phyloP scores from a whole-genome alignment of 2,113 vertebrate species.

The Condylura cristata region DNA sequence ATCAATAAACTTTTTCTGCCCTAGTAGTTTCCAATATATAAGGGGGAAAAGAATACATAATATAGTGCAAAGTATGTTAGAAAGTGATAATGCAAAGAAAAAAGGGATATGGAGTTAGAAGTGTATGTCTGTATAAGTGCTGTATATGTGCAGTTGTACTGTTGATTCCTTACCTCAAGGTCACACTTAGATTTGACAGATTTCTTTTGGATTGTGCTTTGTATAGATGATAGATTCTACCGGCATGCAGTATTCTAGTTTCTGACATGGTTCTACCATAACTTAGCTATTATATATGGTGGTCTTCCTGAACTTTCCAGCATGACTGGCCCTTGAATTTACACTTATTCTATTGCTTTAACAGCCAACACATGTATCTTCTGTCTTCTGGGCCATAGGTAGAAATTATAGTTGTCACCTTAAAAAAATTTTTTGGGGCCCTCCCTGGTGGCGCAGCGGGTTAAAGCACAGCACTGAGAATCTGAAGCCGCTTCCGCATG shows the following conservation, averaged over 20 bases:
- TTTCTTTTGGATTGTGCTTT: conserved; percentile 86
- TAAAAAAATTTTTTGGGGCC: too few relatives aligned
- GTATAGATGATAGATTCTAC: conserved; percentile 86
- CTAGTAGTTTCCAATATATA: not conserved
- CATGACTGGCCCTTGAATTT: conserved; percentile 30
- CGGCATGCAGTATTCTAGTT: not conserved
- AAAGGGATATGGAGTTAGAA: not conserved
- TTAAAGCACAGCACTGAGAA: too few relatives aligned
- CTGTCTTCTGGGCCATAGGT: not conserved
- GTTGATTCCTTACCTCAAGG: conserved; percentile 90
- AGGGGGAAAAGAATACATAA: not conserved
- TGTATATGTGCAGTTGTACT: conserved; percentile 78
- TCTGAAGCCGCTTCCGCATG: too few relatives aligned
- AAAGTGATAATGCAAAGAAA: not conserved
- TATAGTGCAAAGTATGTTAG: not conserved
- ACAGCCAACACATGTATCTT: conserved; percentile 30
- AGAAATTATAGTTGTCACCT: not conserved
- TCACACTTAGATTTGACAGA: conserved; percentile 93
- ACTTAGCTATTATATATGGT: not conserved
- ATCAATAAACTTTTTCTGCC: not conserved
- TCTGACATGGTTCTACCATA: not conserved
- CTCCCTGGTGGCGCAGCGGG: too few relatives aligned
- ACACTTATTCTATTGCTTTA: not conserved
- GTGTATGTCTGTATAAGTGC: not conserved
- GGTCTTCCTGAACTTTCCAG: conserved; percentile 7